phyloP scores from a whole-genome alignment of 2,888 invertebrate species.

The Drosophila kokeensis region DNA sequence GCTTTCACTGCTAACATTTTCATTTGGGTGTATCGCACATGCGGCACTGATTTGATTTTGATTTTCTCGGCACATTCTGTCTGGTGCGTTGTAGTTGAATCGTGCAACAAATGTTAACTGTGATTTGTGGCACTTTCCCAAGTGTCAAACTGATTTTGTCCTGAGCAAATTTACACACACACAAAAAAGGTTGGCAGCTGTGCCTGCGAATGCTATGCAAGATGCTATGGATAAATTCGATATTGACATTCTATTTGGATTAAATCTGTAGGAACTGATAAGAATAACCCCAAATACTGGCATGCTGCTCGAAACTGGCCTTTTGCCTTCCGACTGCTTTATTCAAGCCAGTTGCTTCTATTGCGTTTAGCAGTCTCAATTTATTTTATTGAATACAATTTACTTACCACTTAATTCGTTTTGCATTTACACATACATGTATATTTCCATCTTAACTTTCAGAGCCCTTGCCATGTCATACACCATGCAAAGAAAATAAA shows the following conservation, averaged over 20 bases:
- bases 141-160: conserved; percentile 63
- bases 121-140: conserved; percentile 67
- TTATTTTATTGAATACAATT: conserved; percentile 72
- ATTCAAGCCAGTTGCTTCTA: conserved; percentile 39
- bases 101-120: conserved; percentile 66
- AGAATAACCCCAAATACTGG: conserved; percentile 29
- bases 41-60: conserved; percentile 60
- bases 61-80: conserved; percentile 62
- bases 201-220: not conserved
- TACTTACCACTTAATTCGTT: conserved; percentile 57
- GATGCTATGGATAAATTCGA: conserved; percentile 20
- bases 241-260: conserved; percentile 8
- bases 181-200: conserved; percentile 39
- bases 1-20: conserved; percentile 35
- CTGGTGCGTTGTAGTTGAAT: conserved; percentile 36
- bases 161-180: conserved; percentile 53
- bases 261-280: conserved; percentile 10
- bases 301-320: conserved; percentile 19
- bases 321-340: conserved; percentile 15
- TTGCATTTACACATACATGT: not conserved
- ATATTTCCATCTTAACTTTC: conserved; percentile 15
- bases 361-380: conserved; percentile 61
- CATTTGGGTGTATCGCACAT: conserved; percentile 39
- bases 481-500: not conserved
- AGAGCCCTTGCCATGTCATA: not conserved